These are phyloP conservation scores for Flexamia atlantica DNA, from an alignment of 2,888 invertebrate species.

Conservation along the genomic window DNA sequence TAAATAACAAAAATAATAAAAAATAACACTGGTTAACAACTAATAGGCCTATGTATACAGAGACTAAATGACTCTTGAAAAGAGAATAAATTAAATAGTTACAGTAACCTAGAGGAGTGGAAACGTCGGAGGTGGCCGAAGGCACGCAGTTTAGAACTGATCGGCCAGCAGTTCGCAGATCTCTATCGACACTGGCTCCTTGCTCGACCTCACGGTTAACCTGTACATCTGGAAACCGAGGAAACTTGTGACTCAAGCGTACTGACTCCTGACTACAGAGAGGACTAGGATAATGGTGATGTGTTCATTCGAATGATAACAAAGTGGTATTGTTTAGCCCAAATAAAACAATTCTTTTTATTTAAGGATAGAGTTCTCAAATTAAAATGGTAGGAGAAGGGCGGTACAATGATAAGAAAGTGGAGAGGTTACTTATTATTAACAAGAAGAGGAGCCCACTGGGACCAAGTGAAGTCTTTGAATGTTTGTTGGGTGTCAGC, in stretches of 20 bases:
- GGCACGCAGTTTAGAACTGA: constrained; percentile 86
- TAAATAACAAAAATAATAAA: constrained; percentile 58
- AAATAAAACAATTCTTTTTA: too few species aligned
- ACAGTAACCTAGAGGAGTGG: constrained; percentile 14
- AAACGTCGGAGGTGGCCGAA: neutral
- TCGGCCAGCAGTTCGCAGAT: constrained; percentile 95
- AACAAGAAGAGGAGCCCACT: too few species aligned
- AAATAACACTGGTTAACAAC: constrained; percentile 57
- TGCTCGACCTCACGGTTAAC: constrained; percentile 97
- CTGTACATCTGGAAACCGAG: constrained; percentile 93
- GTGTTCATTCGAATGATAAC: too few species aligned
- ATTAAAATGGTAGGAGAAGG: too few species aligned
- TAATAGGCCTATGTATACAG: constrained; percentile 52
- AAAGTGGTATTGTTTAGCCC: too few species aligned
- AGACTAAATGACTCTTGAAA: constrained; percentile 54
- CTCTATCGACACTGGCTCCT: constrained; percentile 95
- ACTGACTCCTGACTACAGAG: too few species aligned
- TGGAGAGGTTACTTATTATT: too few species aligned
- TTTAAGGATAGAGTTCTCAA: too few species aligned
- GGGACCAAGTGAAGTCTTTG: too few species aligned
- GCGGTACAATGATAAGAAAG: too few species aligned
- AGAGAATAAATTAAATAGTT: constrained; percentile 60
- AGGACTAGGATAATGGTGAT: too few species aligned
- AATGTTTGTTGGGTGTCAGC: too few species aligned
- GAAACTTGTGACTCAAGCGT: neutral